phyloP scores from a whole-genome alignment of 2,888 invertebrate genomes.

The Drosophila colorata region DNA sequence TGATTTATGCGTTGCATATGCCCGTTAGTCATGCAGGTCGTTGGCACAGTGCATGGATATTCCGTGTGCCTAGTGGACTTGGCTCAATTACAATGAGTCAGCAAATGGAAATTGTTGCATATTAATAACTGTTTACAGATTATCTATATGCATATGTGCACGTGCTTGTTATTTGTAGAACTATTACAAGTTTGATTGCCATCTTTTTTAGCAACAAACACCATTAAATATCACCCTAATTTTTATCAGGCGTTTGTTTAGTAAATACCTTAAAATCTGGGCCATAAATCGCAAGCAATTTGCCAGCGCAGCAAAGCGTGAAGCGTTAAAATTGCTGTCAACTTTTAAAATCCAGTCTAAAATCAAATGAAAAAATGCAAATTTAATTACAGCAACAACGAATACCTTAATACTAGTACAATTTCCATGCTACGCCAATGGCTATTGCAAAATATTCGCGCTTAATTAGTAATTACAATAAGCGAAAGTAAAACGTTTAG shows the following conservation, averaged over 20 bases:
- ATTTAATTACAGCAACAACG: conserved; percentile 10
- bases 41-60: conserved; percentile 10
- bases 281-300: conserved; percentile 38
- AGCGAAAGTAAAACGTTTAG: conserved; percentile 78
- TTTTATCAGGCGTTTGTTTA: neutral
- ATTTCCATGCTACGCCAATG: conserved; percentile 13
- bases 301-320: conserved; percentile 18
- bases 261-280: conserved; percentile 9
- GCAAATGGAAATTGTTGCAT: neutral
- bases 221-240: neutral
- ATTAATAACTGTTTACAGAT: neutral
- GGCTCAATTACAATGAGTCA: conserved; percentile 17
- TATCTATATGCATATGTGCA: neutral
- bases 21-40: conserved; percentile 33
- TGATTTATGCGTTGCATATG: conserved; percentile 14
- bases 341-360: conserved; percentile 3
- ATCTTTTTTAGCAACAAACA: neutral
- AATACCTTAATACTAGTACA: conserved; percentile 10
- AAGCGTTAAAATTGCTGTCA: conserved; percentile 37
- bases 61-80: neutral
- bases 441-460: conserved; percentile 41
- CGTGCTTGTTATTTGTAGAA: neutral
- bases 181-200: neutral
- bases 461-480: conserved; percentile 59
- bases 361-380: conserved; percentile 33